Evolutionary conservation across 1,140 invertebrate species (phyloP).

Genomic region (Lysiphlebus fabarum): DNA sequence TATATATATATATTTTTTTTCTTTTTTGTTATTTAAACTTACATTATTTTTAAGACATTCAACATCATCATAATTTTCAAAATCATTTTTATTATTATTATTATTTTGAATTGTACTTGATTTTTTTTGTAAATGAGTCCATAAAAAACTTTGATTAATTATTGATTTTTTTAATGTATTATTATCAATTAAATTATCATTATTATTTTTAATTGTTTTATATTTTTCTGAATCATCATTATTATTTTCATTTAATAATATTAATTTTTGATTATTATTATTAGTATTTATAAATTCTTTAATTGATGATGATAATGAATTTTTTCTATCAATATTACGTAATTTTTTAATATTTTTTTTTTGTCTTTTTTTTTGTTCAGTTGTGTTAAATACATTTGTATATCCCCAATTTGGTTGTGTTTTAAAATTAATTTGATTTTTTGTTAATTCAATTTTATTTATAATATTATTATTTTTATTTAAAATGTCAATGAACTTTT

Average conservation of each 20-base stretch:
- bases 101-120: constrained; percentile 11
- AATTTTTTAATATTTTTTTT: too few species aligned
- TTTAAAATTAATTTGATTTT: neutral
- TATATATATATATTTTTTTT: too few species aligned
- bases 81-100: constrained; percentile 30
- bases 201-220: neutral
- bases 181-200: constrained; percentile 1
- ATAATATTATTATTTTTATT: neutral
- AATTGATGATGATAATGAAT: too few species aligned
- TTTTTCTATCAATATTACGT: too few species aligned
- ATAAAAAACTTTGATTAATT: constrained; percentile 44
- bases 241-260: too few species aligned
- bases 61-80: constrained; percentile 44
- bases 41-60: constrained; percentile 12
- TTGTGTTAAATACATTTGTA: too few species aligned
- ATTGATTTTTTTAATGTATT: constrained; percentile 5
- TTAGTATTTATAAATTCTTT: too few species aligned
- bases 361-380: too few species aligned
- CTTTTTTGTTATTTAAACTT: neutral
- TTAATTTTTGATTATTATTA: too few species aligned
- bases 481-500: constrained; percentile 16
- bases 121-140: constrained; percentile 30
- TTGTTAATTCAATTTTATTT: constrained; percentile 4
- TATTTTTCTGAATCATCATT: neutral
- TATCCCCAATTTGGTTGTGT: too few species aligned